Conservation (phyloP, 2,113 vertebrate species). For the Emydura subglobosa region DNA sequence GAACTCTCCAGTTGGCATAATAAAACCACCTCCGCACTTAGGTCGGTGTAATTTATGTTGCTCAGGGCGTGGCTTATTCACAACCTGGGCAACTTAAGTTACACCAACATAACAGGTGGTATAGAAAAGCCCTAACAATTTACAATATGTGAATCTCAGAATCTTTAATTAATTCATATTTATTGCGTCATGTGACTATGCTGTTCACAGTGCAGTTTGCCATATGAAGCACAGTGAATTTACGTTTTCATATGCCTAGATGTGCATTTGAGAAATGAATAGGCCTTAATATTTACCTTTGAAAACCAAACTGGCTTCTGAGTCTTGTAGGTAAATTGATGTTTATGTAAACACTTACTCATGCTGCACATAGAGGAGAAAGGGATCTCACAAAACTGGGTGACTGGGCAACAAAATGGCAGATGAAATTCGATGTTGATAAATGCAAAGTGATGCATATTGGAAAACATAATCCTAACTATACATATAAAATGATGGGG, state of each 20-base stretch:
- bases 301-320: slow-evolving; percentile 10
- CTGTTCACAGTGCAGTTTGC: background rate
- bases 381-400: no score
- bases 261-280: background rate
- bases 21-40: no score
- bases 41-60: no score
- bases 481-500: no score
- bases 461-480: no score
- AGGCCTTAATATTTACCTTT: background rate
- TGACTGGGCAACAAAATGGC: no score
- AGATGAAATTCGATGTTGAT: no score
- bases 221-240: background rate
- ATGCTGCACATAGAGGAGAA: background rate
- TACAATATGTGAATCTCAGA: background rate
- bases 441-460: no score
- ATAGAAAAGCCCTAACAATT: background rate
- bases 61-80: no score
- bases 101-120: no score
- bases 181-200: background rate
- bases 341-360: background rate
- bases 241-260: slow-evolving; percentile 8
- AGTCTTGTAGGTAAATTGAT: slow-evolving; percentile 12
- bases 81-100: no score
- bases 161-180: slow-evolving; percentile 1
- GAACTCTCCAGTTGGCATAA: no score